These are phyloP conservation scores for Tragulus kanchil DNA, from an alignment of 2,113 vertebrate genomes.

Conservation along the genomic window DNA sequence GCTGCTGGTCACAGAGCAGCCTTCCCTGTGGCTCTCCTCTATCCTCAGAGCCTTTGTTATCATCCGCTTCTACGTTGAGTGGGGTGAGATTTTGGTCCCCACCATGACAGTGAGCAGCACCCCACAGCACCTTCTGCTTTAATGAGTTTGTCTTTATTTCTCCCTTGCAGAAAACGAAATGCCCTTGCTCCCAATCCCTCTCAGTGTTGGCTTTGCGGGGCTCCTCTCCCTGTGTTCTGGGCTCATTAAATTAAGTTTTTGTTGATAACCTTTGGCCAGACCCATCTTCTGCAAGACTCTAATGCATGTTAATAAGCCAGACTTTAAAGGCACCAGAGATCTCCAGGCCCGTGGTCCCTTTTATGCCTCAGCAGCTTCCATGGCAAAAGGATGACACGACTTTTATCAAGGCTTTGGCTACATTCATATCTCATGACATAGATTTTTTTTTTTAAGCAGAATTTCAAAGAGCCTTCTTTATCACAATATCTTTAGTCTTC, in stretches of 20 bases:
- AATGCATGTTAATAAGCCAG: constrained; percentile 75
- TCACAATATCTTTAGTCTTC: constrained; percentile 80
- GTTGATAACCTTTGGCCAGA: constrained; percentile 72
- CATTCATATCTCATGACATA: constrained; percentile 77
- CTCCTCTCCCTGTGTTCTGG: constrained; percentile 60
- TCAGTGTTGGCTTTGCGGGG: constrained; percentile 48
- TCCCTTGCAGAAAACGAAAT: constrained; percentile 72
- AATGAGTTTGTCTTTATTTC: constrained; percentile 79
- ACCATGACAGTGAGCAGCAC: neutral
- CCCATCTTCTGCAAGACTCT: constrained; percentile 68
- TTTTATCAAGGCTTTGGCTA: constrained; percentile 77
- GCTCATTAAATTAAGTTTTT: constrained; percentile 78
- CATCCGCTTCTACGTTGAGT: constrained; percentile 6
- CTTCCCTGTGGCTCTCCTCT: neutral
- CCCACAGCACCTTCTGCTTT: constrained; percentile 47
- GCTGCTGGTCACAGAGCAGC: neutral
- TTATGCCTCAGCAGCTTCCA: constrained; percentile 71
- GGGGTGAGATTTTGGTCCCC: constrained; percentile 24
- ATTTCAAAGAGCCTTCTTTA: constrained; percentile 77
- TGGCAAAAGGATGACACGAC: constrained; percentile 67
- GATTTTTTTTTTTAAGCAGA: constrained; percentile 67
- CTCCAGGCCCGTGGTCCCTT: constrained; percentile 71
- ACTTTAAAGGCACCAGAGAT: constrained; percentile 75
- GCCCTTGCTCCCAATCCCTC: constrained; percentile 68
- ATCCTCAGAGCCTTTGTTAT: neutral